Evolutionary conservation across 2,113 vertebrate species (phyloP), one percentile per base, ranked within the genome.

Genomic region (Xyrauchen texanus): DNA sequence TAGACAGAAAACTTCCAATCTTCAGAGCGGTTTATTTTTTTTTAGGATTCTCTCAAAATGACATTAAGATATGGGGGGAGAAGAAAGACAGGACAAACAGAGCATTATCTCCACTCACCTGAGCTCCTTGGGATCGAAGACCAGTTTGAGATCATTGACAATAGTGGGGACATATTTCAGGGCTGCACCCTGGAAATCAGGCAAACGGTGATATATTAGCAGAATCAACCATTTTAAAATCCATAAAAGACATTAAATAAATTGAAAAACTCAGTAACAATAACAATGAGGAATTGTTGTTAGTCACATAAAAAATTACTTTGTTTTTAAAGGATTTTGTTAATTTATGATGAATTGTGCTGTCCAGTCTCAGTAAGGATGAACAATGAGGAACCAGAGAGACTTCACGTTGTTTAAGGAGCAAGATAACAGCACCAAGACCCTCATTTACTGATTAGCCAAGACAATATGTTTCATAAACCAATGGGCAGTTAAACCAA

Each of bases 81-180:
- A 1, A 34, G 21, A 34, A 34, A 34, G 21, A 34, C 21, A 3
- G 21, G 21, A 34, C 21, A 34, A 34, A 34, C 21, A 34, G 21
- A 34, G 21, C 21, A 52, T 6, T n/a, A 49, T 4, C 6, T 58
- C 81, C 63, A 83, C 86, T 93, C 92, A 99, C 98, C 98, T 99
- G n/a, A 99, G 95, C 64, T 98, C 96, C 82, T 98, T 99, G 0
- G 97, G 95, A 87, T 99, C 97, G 85, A 98, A 99, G 8, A 99
- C 98, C 87, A 96, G 77, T 82, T 98, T 98, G 88, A 99, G 96
- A 13, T 99, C 98, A 0, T 99, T 99, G 88, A 99, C 96, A 7
- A 99, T 98, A 0, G 97, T 95, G 10, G 98, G 97, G 74, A 99
- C 72, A 80, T 96, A 98, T 83, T 96, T 98, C 67, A 99, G 89